Conservation (phyloP, 1,140 invertebrate species). For the Drosophila grimshawi region DNA sequence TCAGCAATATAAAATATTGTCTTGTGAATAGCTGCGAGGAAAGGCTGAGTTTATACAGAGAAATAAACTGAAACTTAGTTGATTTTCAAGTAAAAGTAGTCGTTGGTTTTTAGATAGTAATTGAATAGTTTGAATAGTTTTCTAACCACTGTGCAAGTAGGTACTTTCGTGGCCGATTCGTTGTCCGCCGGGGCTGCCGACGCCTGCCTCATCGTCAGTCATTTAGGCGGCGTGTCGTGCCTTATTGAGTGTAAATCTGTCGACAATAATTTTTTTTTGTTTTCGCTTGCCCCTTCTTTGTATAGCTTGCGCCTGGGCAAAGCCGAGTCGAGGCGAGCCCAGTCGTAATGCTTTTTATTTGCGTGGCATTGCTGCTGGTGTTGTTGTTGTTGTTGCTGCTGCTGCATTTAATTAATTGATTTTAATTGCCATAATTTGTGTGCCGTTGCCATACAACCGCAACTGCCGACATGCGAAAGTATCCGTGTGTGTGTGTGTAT, state of each 20-base stretch:
- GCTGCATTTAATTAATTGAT: conserved; percentile 83
- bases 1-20: too few relatives aligned
- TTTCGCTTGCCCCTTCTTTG: conserved; percentile 43
- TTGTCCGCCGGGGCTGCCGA: conserved; percentile 45
- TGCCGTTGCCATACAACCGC: conserved; percentile 79
- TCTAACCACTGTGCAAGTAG: conserved; percentile 29
- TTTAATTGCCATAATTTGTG: conserved; percentile 83
- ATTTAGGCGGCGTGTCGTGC: conserved; percentile 81
- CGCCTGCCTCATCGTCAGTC: conserved; percentile 66
- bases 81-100: too few relatives aligned
- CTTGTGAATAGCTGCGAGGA: too few relatives aligned
- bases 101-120: too few relatives aligned
- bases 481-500: conserved; percentile 8
- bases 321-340: conserved; percentile 18
- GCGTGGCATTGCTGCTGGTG: conserved; percentile 46
- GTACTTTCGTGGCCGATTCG: conserved; percentile 21
- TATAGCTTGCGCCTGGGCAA: conserved; percentile 25
- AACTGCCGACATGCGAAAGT: conserved; percentile 70
- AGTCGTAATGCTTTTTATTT: conserved; percentile 50
- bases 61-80: too few relatives aligned
- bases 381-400: conserved; percentile 41
- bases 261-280: conserved; percentile 68
- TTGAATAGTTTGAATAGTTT: neutral
- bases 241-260: conserved; percentile 83
- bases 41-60: too few relatives aligned